phyloP scores from a whole-genome alignment of 2,797 vertebrate species.

The Platyrinchus mystaceus region DNA sequence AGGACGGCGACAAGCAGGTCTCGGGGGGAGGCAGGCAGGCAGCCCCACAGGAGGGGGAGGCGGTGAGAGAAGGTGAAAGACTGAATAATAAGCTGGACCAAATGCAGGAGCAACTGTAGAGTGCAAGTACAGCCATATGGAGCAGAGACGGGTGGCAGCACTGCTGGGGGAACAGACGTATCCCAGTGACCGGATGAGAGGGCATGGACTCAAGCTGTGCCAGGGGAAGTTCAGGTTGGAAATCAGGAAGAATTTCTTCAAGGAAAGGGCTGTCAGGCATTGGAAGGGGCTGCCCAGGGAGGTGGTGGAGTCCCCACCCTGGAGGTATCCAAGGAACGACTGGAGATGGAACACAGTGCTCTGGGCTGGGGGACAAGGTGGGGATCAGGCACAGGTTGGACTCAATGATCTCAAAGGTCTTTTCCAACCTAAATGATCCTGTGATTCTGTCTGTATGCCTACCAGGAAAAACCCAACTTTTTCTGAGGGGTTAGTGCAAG shows the following conservation, averaged over 20 bases:
- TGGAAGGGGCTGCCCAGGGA: neutral
- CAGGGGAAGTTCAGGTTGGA: neutral
- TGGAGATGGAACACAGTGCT: neutral
- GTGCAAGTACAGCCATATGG: neutral
- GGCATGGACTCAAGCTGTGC: neutral
- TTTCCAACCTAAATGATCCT: neutral
- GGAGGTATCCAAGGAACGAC: neutral
- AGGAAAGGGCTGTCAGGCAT: neutral
- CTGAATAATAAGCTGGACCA: neutral
- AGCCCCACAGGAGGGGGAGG: neutral
- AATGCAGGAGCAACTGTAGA: neutral
- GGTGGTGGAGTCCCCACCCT: neutral
- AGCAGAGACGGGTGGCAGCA: neutral
- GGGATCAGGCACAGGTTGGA: neutral
- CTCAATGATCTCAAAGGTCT: neutral
- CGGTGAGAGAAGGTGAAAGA: neutral
- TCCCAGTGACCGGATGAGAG: neutral
- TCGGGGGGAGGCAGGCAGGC: fast-evolving
- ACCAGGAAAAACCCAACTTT: neutral
- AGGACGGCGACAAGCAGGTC: neutral
- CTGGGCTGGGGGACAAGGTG: neutral
- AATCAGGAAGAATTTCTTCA: neutral
- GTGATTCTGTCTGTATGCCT: neutral
- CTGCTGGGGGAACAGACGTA: neutral
- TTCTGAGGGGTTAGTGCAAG: neutral